These are phyloP conservation scores for Ichneumoninae sp. DNA, from an alignment of 2,888 invertebrate genomes.

Conservation along the genomic window DNA sequence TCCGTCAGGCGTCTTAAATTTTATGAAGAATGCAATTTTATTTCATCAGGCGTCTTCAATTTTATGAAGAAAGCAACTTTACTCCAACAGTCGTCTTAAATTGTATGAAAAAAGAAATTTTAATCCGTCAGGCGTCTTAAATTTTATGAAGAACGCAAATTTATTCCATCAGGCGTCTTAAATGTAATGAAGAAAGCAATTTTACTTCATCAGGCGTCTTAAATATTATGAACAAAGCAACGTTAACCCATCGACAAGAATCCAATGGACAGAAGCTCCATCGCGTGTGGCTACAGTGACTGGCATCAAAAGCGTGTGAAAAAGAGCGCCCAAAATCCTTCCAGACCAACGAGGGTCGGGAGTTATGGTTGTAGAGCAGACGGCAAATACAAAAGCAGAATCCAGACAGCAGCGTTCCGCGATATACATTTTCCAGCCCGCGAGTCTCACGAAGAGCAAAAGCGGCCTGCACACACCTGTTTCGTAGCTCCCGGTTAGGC, in stretches of 20 bases:
- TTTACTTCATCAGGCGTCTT: conserved; percentile 72
- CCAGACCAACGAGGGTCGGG: no score
- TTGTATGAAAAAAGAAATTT: conserved; percentile 62
- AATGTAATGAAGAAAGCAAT: conserved; percentile 56
- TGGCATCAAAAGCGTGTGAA: not conserved
- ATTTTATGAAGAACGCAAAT: conserved; percentile 60
- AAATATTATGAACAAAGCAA: conserved; percentile 55
- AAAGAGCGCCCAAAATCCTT: not conserved
- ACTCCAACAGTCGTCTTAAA: not conserved
- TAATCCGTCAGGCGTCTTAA: conserved; percentile 71
- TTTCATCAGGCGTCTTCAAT: conserved; percentile 64
- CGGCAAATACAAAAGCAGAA: not conserved
- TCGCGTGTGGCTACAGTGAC: not conserved
- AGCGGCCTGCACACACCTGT: not conserved
- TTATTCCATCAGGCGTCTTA: conserved; percentile 72
- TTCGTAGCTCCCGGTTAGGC: not conserved
- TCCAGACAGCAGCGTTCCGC: not conserved
- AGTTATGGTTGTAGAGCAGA: not conserved
- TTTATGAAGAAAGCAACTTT: no score
- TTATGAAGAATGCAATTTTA: conserved; percentile 69
- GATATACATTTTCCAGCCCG: not conserved
- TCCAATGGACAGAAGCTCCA: conserved; percentile 62
- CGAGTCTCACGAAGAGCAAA: conserved; percentile 15
- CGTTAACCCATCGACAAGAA: conserved; percentile 75
- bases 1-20: conserved; percentile 61